Evolutionary conservation across 2,888 invertebrate genomes (phyloP), one percentile per base, ranked within the genome.

Genomic region (Sicus ferrugineus): DNA sequence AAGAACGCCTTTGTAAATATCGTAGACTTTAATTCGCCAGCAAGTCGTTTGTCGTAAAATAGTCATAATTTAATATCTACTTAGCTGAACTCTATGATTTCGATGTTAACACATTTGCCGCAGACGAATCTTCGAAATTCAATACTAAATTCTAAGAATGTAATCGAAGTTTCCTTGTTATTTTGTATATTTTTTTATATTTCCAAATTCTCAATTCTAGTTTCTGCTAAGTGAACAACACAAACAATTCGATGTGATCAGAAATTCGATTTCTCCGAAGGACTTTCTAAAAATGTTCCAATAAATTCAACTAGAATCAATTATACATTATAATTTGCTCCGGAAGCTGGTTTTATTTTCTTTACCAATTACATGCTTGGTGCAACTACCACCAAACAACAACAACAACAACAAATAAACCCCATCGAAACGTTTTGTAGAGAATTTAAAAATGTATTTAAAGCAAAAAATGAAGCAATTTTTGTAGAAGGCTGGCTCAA

Each of bases 371-470:
- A 14, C 42, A 42, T 9, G 42, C 42, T 14, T 16, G 14, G 7
- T 16, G 42, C 16, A 34, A 19, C 21, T 23, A 61, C 34, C 16
- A 42, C 19, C n/a, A 34, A 61, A 61, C 26, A 31, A 30, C 14
- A 28, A 28, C n/a, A 26, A 46, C 34, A 46, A 30, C 23, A 38
- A 23, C 30, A 52, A 65, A 46, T 31, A 31, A 65, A 52, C 34
- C 65, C 65, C 65, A 65, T 65, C 65, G 65, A 65, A 50, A 65
- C 34, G 65, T 65, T 65, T 65, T 65, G 52, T 31, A 65, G 65
- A 54, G 26, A 19, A 52, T 52, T 65, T 65, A 65, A 31, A 31
- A 62, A 34, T 50, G 50, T 64, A 64, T 21, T 52, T 19, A 38
- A 61, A 21, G 19, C 19, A 34, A 2, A 23, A 5, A 50, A 5